Percentiles rank a stretch among this genome's conserved stretches.
phyloP scores from a whole-genome alignment of 92 coral and sea anemone species.

The Micromussa lordhowensis region DNA sequence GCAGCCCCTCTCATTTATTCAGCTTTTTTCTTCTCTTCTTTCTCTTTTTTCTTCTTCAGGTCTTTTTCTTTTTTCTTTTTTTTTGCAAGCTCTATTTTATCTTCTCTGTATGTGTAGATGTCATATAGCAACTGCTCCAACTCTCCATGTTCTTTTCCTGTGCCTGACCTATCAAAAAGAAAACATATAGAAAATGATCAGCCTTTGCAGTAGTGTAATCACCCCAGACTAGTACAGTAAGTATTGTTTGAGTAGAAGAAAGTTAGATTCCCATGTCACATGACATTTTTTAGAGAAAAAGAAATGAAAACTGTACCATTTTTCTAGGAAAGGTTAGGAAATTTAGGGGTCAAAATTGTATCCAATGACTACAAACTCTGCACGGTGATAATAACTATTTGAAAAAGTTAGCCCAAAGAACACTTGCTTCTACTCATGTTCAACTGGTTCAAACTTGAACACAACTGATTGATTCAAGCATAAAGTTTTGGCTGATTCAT shows the following conservation, averaged over 20 bases:
- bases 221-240: slow-evolving; percentile 49
- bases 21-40: slow-evolving; percentile 53
- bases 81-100: slow-evolving; percentile 51
- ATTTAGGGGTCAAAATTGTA: slow-evolving; percentile 48
- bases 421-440: slow-evolving; percentile 28
- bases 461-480: no score
- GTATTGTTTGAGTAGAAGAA: slow-evolving; percentile 58
- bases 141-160: slow-evolving; percentile 57
- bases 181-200: slow-evolving; percentile 54
- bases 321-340: slow-evolving; percentile 29
- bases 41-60: slow-evolving; percentile 55
- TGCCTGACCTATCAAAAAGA: slow-evolving; percentile 52
- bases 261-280: slow-evolving; percentile 59
- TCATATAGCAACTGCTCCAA: slow-evolving; percentile 58
- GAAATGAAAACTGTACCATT: slow-evolving; percentile 49
- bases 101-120: slow-evolving; percentile 66
- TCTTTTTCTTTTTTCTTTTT: slow-evolving; percentile 67
- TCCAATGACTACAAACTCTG: slow-evolving; percentile 53
- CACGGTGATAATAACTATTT: slow-evolving; percentile 46
- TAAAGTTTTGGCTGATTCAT: no score
- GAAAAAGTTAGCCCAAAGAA: slow-evolving; percentile 20
- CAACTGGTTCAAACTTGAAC: neutral
- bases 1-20: slow-evolving; percentile 59
- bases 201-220: slow-evolving; percentile 42
- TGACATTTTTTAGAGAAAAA: slow-evolving; percentile 49